Conservation (phyloP, 2,113 vertebrate species). For the Nycticebus coucang region DNA sequence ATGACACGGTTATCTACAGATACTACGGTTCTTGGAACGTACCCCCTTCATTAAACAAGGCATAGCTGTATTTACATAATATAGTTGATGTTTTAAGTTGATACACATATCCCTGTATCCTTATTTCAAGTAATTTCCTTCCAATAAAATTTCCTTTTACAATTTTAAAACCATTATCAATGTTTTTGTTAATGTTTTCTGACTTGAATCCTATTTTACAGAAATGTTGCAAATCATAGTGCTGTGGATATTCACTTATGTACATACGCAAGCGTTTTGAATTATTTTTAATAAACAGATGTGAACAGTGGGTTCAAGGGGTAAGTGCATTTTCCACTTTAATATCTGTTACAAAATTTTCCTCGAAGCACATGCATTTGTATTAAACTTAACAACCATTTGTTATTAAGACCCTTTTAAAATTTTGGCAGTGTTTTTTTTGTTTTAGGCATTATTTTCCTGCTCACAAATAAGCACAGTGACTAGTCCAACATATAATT, state of each 20-base stretch:
- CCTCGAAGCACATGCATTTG: neutral
- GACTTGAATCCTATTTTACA: neutral
- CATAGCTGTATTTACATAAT: neutral
- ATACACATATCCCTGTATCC: fast-evolving
- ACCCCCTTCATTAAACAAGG: neutral
- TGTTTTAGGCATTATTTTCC: neutral
- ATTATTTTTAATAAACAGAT: neutral
- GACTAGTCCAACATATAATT: neutral
- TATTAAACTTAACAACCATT: neutral
- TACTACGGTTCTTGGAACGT: neutral
- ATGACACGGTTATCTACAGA: neutral
- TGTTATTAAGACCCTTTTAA: neutral
- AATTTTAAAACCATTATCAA: neutral
- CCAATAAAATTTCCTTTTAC: neutral
- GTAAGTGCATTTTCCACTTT: neutral
- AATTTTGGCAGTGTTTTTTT: neutral
- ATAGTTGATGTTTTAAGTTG: neutral
- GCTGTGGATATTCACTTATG: neutral
- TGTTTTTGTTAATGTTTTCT: neutral
- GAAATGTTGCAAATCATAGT: neutral
- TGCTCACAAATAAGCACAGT: neutral
- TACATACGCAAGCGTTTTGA: neutral
- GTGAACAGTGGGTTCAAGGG: neutral
- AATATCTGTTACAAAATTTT: neutral
- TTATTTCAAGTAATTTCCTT: neutral